Evolutionary conservation across 2,797 vertebrate genomes (phyloP), one percentile per base, ranked within the genome.

Genomic region (Pachyuromys duprasi): DNA sequence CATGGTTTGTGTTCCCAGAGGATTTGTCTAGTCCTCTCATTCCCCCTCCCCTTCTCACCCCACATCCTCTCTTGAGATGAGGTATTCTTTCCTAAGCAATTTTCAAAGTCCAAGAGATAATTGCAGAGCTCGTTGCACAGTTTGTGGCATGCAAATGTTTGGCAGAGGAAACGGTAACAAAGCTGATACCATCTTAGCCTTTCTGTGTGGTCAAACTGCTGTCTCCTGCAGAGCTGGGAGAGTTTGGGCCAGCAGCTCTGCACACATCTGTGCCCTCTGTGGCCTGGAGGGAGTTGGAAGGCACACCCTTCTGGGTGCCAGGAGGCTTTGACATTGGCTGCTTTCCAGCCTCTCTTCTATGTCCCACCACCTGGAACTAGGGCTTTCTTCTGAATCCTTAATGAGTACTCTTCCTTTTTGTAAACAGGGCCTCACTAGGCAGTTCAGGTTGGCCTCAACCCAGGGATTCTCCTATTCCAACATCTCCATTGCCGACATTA

Each of bases 41-140:
- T 70, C 69, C 65, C 84, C 42, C 15, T 13, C 80, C 36, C 39
- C 63, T 63, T 69, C 33, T 75, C 84, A 86, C 57, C 42, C 72
- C 67, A 67, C 83, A 80, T 67, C 78, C 82, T 93, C 75, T 92
- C 81, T 82, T 26, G 13, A 91, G 80, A 84, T 60, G 76, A 96
- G 80, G 55, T 33, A n/a, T 92, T 93, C 83, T 72, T 89, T 69
- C 89, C 72, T 86, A 91, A 91, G 90, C 82, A 94, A 80, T 93
- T 92, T 96, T 55, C 95, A 89, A 95, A 96, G 90, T 92, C 94
- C 86, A 93, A 65, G 82, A 76, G 93, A 90, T 83, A 74, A 96
- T 69, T 60, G 70, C 75, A 39, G 36, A 31, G 60, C 60, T 94
- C 0, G 0, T 87, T 84, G 70, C 36, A 60, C 67, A 67, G 36